phyloP scores from a whole-genome alignment of 2,113 vertebrate genomes.

The Hystrix brachyura region DNA sequence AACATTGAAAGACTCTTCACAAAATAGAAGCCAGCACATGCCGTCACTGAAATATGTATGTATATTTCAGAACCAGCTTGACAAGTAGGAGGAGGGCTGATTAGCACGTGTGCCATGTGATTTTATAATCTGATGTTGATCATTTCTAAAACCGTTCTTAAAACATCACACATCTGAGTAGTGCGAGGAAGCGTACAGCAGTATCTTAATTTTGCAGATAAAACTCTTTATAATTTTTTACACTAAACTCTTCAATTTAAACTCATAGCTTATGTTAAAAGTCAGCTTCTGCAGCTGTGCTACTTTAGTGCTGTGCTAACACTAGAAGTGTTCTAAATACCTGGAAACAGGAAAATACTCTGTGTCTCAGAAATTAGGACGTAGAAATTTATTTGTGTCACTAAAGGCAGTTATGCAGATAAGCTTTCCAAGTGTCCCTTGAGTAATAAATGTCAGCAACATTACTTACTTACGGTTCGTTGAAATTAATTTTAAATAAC shows the following conservation, averaged over 20 bases:
- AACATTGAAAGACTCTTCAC: slow-evolving; percentile 1
- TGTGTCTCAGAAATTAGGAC: background rate
- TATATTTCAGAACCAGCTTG: background rate
- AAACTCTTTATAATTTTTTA: background rate
- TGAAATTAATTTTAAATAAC: background rate
- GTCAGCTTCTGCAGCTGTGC: background rate
- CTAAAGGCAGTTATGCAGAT: background rate
- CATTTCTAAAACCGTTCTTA: background rate
- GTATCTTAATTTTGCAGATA: slow-evolving; percentile 10
- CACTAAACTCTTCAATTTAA: background rate
- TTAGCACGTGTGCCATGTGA: background rate
- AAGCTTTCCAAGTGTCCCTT: background rate
- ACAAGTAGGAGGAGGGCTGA: background rate
- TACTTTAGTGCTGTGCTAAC: background rate
- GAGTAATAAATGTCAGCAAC: background rate
- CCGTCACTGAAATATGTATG: background rate
- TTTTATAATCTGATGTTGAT: background rate
- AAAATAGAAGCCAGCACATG: background rate
- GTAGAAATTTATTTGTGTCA: background rate
- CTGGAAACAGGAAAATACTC: background rate
- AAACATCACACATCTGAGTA: background rate
- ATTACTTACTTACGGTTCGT: background rate
- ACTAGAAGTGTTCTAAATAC: background rate
- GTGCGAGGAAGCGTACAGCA: background rate
- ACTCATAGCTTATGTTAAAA: background rate